Conservation (phyloP, 2,113 vertebrate species). For the Octodon degus region DNA sequence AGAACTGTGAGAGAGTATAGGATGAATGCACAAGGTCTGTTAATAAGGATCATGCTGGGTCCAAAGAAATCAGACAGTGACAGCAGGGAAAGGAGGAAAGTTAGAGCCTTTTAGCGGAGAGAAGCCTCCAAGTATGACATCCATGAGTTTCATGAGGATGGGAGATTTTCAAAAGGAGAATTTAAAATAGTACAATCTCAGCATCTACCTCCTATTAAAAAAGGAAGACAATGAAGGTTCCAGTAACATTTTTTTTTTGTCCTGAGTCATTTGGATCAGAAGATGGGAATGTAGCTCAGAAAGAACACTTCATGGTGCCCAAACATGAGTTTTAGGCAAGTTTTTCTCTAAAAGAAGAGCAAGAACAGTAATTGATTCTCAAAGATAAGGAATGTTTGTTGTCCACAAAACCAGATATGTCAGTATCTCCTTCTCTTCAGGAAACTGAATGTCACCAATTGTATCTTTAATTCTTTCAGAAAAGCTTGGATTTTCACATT, state of each 20-base stretch:
- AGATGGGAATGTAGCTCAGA: not conserved
- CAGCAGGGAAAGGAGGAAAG: conserved; percentile 50
- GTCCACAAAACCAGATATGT: conserved; percentile 47
- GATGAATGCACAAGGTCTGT: conserved; percentile 87
- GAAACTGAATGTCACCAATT: conserved; percentile 33
- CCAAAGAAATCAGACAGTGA: conserved; percentile 10
- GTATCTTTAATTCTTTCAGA: not conserved
- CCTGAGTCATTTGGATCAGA: not conserved
- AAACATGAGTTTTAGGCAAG: conserved; percentile 52
- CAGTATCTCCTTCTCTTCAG: conserved; percentile 51
- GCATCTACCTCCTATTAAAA: not conserved
- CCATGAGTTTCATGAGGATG: not conserved
- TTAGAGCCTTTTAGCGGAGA: not conserved
- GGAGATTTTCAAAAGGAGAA: conserved; percentile 60
- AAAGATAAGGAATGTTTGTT: conserved; percentile 56
- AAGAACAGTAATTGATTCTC: conserved; percentile 65
- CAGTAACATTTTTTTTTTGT: not conserved
- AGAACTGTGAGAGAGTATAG: conserved; percentile 82
- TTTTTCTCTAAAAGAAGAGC: conserved; percentile 71
- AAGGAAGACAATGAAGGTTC: not conserved
- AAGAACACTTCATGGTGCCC: not conserved
- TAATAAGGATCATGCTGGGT: conserved; percentile 83
- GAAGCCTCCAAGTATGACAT: not conserved
- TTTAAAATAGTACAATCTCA: not conserved
- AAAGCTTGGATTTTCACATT: conserved; percentile 20